Base-by-base conservation (phyloP, 2,888 invertebrate genomes). In the Lottia scabra region DNA sequence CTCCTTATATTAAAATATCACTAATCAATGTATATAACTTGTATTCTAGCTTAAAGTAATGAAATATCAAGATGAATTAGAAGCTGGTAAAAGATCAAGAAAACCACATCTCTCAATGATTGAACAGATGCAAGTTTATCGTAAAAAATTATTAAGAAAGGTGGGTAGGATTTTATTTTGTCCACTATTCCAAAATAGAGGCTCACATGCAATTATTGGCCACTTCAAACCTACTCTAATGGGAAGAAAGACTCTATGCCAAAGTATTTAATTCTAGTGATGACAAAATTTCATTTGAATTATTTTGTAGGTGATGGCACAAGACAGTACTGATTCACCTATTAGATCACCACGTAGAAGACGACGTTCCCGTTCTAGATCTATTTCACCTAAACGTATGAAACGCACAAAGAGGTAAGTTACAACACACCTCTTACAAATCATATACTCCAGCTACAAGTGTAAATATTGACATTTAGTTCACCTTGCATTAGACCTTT, bases 1-100 rank as follows among this genome's bases (percentile, higher is more conserved):
- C 30, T 30, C 5, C 5, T 2, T 38, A 10, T 38, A 8, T 38
- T 38, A 6, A 38, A 38, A 38, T 38, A 38, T 38, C 3, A 5
- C 38, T 38, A 38, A 6, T 38, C 3, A 38, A 38, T 38, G 10
- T 38, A 38, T 38, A 1, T 38, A 38, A 38, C 38, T 74, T 67
- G 73, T 68, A 67, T 75, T 78, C 13, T 71, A 90, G 90, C 73
- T 98, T 80, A 96, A 96, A 91, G 95, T 96, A 69, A 93, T 98
- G 91, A 95, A 96, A 88, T 98, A 97, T 91, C 96, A 97, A 90
- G 98, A 98, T 91, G 98, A 98, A 89, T 90, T 98, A 82, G 98
- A 98, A 91, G 94, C 94, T 2, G 97, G 97, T 0, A 92, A 93
- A 83, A 67, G 95, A 93, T 84, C 83, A 48, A 80, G 87, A 10